phyloP scores from a whole-genome alignment of 2,113 vertebrate species.

The Ailurus styani region DNA sequence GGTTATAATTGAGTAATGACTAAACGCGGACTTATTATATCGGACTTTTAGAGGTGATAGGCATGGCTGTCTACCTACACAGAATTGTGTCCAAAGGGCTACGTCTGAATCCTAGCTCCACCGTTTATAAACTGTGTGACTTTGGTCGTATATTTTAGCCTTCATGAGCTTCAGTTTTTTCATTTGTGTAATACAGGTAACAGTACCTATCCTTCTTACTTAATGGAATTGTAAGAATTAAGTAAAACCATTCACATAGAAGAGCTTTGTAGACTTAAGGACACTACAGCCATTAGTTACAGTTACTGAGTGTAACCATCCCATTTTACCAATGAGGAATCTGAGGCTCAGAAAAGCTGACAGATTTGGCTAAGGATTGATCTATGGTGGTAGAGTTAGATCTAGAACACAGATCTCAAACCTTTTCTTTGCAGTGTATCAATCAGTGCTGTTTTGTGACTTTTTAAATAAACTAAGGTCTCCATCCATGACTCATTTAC shows the following conservation, averaged over 20 bases:
- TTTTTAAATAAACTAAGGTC: conserved; percentile 38
- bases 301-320: not conserved
- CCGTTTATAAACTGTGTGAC: not conserved
- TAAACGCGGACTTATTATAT: conserved; percentile 20
- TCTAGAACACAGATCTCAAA: not conserved
- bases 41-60: not conserved
- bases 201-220: not conserved
- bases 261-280: not conserved
- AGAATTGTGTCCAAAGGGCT: not conserved
- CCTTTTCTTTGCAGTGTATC: not conserved
- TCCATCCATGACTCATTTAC: conserved; percentile 46
- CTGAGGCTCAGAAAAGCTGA: not conserved
- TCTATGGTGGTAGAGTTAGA: not conserved
- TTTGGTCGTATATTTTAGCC: not conserved
- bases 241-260: not conserved
- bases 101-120: not conserved
- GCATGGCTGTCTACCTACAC: not conserved
- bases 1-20: conserved; percentile 44
- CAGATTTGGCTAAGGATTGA: not conserved
- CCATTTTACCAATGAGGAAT: not conserved
- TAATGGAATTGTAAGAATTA: not conserved
- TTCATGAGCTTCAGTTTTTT: not conserved
- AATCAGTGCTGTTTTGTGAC: conserved; percentile 13
- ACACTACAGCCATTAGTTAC: not conserved
- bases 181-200: not conserved